Evolutionary conservation across 23 tunicate genomes (phyloP).

Genomic region (Trididemnum miniatum): DNA sequence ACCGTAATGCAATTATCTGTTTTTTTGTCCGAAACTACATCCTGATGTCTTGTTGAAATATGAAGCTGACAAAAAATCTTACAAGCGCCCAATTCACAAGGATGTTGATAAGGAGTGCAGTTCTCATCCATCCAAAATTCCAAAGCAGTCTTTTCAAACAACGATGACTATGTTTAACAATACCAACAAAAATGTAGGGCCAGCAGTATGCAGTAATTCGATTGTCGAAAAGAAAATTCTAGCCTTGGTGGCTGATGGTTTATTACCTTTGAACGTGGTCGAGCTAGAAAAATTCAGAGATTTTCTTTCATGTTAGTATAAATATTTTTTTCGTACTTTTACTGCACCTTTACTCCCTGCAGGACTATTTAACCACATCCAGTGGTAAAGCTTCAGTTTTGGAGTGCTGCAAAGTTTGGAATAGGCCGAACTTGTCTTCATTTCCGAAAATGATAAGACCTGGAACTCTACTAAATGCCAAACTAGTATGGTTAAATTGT

Average conservation of each 20-base stretch:
- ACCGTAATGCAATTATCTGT: background rate
- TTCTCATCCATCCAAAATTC: background rate
- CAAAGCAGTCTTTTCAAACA: background rate
- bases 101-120: background rate
- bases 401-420: too few relatives aligned
- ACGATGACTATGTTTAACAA: background rate
- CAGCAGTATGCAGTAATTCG: background rate
- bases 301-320: background rate
- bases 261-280: background rate
- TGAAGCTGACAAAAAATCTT: background rate
- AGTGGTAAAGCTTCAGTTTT: too few relatives aligned
- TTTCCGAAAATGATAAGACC: too few relatives aligned
- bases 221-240: background rate
- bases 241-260: background rate
- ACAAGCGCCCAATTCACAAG: background rate
- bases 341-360: too few relatives aligned
- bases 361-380: too few relatives aligned
- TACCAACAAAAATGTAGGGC: background rate
- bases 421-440: too few relatives aligned
- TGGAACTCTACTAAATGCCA: too few relatives aligned
- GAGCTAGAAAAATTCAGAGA: background rate
- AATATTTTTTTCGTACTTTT: too few relatives aligned
- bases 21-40: background rate
- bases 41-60: background rate
- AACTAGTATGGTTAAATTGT: too few relatives aligned